phyloP scores from a whole-genome alignment of 2,113 vertebrate genomes.

The Percopsis transmontana region DNA sequence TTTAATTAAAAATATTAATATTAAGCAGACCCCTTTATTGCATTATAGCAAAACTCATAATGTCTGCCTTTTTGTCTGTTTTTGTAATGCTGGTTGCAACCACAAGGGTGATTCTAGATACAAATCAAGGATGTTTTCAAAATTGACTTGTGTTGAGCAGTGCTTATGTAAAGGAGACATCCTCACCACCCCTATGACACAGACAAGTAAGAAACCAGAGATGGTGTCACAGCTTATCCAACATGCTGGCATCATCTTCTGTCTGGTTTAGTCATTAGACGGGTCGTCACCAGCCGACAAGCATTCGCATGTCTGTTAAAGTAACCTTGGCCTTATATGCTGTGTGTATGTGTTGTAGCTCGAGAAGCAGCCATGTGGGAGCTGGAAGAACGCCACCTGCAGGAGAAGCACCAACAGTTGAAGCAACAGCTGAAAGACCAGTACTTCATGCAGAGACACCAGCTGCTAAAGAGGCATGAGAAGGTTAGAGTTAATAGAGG shows the following conservation, averaged over 20 bases:
- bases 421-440: slow-evolving; percentile 99
- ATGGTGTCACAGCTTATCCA: slow-evolving; percentile 9
- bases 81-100: too few species aligned
- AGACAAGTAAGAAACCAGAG: slow-evolving; percentile 6
- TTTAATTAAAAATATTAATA: too few species aligned
- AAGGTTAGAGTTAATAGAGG: slow-evolving; percentile 78
- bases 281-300: neutral
- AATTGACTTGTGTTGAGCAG: too few species aligned
- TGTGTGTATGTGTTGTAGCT: slow-evolving; percentile 70
- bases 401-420: slow-evolving; percentile 97
- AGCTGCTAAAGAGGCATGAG: slow-evolving; percentile 97
- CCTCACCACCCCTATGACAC: neutral
- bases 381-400: slow-evolving; percentile 94
- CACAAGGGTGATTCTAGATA: too few species aligned
- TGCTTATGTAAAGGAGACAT: neutral
- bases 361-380: slow-evolving; percentile 99
- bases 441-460: slow-evolving; percentile 98
- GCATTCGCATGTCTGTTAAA: slow-evolving; percentile 14
- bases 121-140: too few species aligned
- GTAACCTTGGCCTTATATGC: neutral
- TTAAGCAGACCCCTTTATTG: too few species aligned
- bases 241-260: neutral
- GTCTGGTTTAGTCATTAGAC: slow-evolving; percentile 2
- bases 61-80: too few species aligned
- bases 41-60: too few species aligned